These are phyloP conservation scores for Cercopithecus mona DNA, from an alignment of 2,113 vertebrate species.

Conservation along the genomic window DNA sequence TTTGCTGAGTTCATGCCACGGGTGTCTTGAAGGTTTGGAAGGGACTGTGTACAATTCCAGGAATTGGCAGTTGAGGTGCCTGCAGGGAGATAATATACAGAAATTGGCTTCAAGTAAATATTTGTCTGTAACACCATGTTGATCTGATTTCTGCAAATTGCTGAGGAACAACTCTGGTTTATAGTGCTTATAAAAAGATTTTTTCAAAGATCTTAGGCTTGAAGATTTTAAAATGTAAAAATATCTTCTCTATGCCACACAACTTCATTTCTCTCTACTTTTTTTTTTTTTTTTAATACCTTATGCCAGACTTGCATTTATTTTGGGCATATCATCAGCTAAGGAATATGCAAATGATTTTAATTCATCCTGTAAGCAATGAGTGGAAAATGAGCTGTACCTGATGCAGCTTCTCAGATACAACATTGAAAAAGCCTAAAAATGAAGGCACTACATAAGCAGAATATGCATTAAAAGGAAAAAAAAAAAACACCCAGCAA, in stretches of 20 bases:
- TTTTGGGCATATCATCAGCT: conserved; percentile 4
- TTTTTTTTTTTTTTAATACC: not conserved
- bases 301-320: conserved; percentile 30
- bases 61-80: not conserved
- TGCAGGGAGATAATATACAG: not conserved
- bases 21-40: not conserved
- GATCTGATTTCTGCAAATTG: conserved; percentile 3
- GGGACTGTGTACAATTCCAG: not conserved
- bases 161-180: not conserved
- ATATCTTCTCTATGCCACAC: not conserved
- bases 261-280: not conserved
- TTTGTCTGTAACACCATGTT: not conserved
- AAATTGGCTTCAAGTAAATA: not conserved
- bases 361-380: not conserved
- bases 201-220: not conserved
- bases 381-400: not conserved
- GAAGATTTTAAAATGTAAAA: conserved; percentile 3
- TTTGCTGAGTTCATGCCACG: not conserved
- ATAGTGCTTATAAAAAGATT: conserved; percentile 18
- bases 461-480: no score
- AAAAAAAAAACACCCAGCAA: no score
- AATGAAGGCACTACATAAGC: not conserved
- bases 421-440: not conserved
- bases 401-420: not conserved
- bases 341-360: conserved; percentile 28